Base-by-base conservation (phyloP, 2,888 invertebrate genomes). In the Galerucella calmariensis region DNA sequence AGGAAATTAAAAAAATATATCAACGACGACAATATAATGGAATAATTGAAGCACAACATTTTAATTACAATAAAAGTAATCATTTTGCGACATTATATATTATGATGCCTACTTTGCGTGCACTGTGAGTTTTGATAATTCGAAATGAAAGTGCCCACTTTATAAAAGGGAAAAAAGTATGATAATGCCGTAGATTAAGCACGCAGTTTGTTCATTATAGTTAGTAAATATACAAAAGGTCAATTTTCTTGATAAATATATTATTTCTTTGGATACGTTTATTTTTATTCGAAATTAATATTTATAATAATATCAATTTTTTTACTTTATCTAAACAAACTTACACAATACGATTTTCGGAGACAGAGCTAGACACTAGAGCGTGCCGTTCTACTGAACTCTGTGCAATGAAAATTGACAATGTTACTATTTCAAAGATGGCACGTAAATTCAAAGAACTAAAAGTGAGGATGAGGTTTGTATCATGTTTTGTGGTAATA, bases 21-120 rank as follows among this genome's bases (percentile, higher is more conserved):
- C 9, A 16, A 46, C 46, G 3, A 46, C 12, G 9, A 20, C 20
- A 56, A 62, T 41, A 62, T n/a, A n/a, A 62, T 10, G 10, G 8
- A 41, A 62, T 41, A 62, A 27, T 35, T 62, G 41, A 62, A 35
- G 41, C 62, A 20, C 35, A 16, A 8, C 12, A n/a, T 62, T 41
- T 62, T 62, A 62, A 62, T 62, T 62, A n/a, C 12, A n/a, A 16
- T 35, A 62, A 62, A 35, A 62, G 14, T 62, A 41, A 35, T 35
- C 8, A 62, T 59, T 27, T 20, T 27, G 27, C 27, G 59, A 59
- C 59, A 59, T 27, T 3, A 51, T 35, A 35, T 8, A 51, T n/a
- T n/a, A n/a, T n/a, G n/a, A 51, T n/a, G n/a, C 16, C 16, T 16
- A 41, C 12, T 62, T 14, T 62, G 27, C 61, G 62, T 16, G 62